phyloP scores from a whole-genome alignment of 2,888 invertebrate genomes.

The Habrosyne pyritoides region DNA sequence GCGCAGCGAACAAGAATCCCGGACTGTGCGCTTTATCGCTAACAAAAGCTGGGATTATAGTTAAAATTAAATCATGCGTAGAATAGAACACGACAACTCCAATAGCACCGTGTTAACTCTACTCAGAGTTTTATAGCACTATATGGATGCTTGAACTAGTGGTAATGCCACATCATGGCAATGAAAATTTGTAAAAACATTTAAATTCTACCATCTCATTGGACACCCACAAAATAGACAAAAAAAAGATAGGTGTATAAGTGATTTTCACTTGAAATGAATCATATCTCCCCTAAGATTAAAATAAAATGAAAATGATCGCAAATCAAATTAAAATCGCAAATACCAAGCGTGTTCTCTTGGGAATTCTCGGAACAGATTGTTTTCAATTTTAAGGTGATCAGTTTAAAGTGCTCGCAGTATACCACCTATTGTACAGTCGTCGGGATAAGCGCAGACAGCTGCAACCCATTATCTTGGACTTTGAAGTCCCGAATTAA shows the following conservation, averaged over 20 bases:
- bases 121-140: neutral
- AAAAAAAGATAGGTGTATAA: no score
- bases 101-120: neutral
- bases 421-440: neutral
- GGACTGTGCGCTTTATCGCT: constrained; percentile 21
- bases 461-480: constrained; percentile 29
- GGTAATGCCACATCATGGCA: no score
- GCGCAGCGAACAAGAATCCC: constrained; percentile 19
- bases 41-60: constrained; percentile 32
- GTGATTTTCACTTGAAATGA: no score
- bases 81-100: neutral
- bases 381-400: neutral
- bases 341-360: neutral
- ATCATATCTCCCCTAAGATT: neutral
- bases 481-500: constrained; percentile 32
- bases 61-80: constrained; percentile 26
- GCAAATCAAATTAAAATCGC: neutral
- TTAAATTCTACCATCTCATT: no score
- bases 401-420: neutral
- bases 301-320: neutral
- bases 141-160: no score
- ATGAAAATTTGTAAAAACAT: no score
- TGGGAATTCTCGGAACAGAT: neutral
- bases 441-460: constrained; percentile 22
- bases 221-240: no score